phyloP scores from a whole-genome alignment of 2,888 invertebrate genomes.

The Cotesia congregata region DNA sequence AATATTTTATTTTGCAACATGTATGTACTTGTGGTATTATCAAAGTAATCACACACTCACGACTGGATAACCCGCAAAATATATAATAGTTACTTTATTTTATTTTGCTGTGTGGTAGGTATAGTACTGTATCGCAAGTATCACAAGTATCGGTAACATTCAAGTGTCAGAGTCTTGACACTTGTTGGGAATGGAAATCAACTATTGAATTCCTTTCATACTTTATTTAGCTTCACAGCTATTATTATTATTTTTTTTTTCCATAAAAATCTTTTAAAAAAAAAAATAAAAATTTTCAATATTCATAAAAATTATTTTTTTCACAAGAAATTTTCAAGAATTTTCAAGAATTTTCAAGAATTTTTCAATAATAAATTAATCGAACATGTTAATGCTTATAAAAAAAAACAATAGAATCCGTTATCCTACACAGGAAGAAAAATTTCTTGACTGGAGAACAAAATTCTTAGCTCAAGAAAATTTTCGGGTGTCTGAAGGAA shows the following conservation, averaged over 20 bases:
- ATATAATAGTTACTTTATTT: neutral
- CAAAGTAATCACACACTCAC: slow-evolving; percentile 14
- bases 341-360: too few species aligned
- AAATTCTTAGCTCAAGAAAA: too few species aligned
- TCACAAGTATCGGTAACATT: neutral
- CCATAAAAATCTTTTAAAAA: too few species aligned
- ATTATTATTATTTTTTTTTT: neutral
- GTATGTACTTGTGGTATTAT: slow-evolving; percentile 7
- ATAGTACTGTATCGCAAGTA: neutral
- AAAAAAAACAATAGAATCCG: too few species aligned
- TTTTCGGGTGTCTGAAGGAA: too few species aligned
- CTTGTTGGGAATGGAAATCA: slow-evolving; percentile 16
- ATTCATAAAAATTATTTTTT: too few species aligned
- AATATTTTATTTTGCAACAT: slow-evolving; percentile 2
- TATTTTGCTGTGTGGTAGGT: neutral
- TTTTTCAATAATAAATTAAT: too few species aligned
- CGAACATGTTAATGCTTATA: too few species aligned
- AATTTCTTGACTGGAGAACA: too few species aligned
- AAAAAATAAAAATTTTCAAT: too few species aligned
- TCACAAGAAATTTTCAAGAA: too few species aligned
- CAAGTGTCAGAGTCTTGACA: slow-evolving; percentile 14
- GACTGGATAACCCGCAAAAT: neutral
- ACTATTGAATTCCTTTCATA: slow-evolving; percentile 16
- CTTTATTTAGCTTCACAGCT: neutral
- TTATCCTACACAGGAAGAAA: too few species aligned